phyloP scores from a whole-genome alignment of 2,888 invertebrate species.

The Listrodromus nycthemerus region DNA sequence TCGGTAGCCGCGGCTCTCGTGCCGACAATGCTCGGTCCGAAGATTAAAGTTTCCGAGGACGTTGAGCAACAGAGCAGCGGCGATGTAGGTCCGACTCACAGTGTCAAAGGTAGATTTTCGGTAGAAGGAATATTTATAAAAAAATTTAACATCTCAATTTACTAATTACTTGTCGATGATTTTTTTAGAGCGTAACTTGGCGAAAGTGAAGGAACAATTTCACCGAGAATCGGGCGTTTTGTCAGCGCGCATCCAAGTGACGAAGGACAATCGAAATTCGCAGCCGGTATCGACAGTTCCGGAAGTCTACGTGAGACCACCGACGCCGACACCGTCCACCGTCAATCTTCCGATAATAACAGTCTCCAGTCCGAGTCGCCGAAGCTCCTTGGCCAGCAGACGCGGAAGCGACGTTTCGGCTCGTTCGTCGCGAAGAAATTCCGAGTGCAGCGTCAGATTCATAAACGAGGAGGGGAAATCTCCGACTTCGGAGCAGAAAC shows the following conservation, averaged over 20 bases:
- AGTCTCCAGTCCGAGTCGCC: slow-evolving; percentile 81
- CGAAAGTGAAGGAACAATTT: slow-evolving; percentile 54
- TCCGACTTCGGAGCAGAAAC: slow-evolving; percentile 66
- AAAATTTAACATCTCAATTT: not conserved
- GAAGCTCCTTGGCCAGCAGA: slow-evolving; percentile 81
- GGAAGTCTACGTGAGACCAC: slow-evolving; percentile 82
- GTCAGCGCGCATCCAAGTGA: slow-evolving; percentile 13
- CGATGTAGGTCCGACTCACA: slow-evolving; percentile 41
- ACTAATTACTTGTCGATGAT: slow-evolving; percentile 1
- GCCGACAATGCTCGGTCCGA: slow-evolving; percentile 85
- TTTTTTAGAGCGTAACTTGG: slow-evolving; percentile 50
- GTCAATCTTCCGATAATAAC: slow-evolving; percentile 81
- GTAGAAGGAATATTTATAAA: not conserved
- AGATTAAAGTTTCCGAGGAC: slow-evolving; percentile 81
- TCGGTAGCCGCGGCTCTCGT: slow-evolving; percentile 86
- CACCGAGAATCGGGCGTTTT: slow-evolving; percentile 19
- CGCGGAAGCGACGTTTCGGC: slow-evolving; percentile 73
- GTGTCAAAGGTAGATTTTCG: slow-evolving; percentile 67
- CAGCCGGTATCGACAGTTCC: slow-evolving; percentile 79
- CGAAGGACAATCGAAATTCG: slow-evolving; percentile 61
- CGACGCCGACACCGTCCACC: slow-evolving; percentile 81
- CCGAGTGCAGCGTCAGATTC: slow-evolving; percentile 81
- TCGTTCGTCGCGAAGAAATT: slow-evolving; percentile 74
- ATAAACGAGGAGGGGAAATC: slow-evolving; percentile 75
- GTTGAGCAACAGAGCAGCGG: slow-evolving; percentile 82